Conservation (phyloP, 2,797 vertebrate genomes). For the Eulemur albifrons region DNA sequence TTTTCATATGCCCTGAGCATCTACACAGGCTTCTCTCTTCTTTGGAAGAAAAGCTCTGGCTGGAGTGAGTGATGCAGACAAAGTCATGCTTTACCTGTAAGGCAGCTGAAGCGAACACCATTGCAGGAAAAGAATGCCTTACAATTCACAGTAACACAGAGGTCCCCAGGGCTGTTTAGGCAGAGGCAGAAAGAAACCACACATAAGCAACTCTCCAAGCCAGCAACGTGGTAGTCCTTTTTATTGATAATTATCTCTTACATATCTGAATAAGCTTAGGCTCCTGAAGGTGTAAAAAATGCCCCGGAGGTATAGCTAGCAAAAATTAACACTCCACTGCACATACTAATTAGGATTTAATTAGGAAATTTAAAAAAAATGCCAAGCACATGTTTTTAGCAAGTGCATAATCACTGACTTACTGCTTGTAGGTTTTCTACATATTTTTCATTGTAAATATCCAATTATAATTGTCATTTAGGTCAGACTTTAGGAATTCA, state of each 20-base stretch:
- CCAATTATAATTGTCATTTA: constrained; percentile 81
- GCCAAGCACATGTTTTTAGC: constrained; percentile 81
- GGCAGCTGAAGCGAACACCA: neutral
- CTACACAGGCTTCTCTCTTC: neutral
- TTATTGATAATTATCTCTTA: constrained; percentile 85
- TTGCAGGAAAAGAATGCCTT: neutral
- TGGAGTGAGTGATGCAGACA: neutral
- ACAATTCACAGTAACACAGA: neutral
- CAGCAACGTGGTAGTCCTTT: constrained; percentile 50
- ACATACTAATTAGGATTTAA: constrained; percentile 87
- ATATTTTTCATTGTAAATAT: constrained; percentile 84
- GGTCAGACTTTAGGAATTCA: constrained; percentile 78
- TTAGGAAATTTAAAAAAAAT: constrained; percentile 84
- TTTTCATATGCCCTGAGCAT: neutral
- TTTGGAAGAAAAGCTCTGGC: neutral
- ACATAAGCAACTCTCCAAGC: constrained; percentile 60
- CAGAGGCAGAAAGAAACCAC: constrained; percentile 4
- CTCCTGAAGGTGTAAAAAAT: constrained; percentile 82
- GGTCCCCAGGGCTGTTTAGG: neutral
- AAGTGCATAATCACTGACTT: constrained; percentile 81
- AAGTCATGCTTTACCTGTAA: neutral
- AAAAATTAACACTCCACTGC: constrained; percentile 85
- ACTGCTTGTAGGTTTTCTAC: constrained; percentile 79
- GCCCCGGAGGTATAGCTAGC: constrained; percentile 80
- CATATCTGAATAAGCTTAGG: constrained; percentile 79